Evolutionary conservation across 2,888 invertebrate species (phyloP), one percentile per base, ranked within the genome.

Genomic region (Pristionchus mayeri): DNA sequence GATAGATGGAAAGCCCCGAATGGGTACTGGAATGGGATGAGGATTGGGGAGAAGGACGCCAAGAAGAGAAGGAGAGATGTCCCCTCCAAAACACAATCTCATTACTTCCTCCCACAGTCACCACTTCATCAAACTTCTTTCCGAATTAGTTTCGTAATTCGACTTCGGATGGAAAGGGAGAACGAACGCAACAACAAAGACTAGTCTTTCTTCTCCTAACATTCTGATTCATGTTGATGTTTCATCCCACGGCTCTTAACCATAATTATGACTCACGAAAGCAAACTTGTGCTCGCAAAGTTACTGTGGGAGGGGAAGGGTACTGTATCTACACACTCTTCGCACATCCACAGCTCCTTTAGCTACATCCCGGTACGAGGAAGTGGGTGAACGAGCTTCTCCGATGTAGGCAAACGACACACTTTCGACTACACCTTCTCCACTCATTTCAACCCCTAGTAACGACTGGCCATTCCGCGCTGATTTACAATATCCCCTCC

Each of bases 231-330:
- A 27, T 71, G n/a, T 71, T 71, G 40, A 71, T 71, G 40, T 71
- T 71, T 34, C 40, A 40, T 71, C 24, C 37, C 44, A 13, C 44
- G 13, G 13, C 60, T 60, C 71, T 18, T 37, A 37, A 7, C 27
- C 71, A 71, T 71, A 71, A 71, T 40, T 71, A 40, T 71, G 71
- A 71, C 40, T 71, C 71, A 71, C 24, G 11, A 24, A 24, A 21
- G 21, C 71, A 71, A 71, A 71, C 37, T n/a, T 40, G n/a, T n/a
- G n/a, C n/a, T 40, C 24, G 30, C 21, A 71, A 2, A 71, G 40
- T 54, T 40, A 40, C 7, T 6, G 21, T 37, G 30, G 7, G 4
- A 1, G 21, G 37, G 30, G 7, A n/a, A 1, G 3, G 71, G 40
- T 71, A 44, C 71, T 21, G 71, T 44, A 44, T 71, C n/a, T 24